Evolutionary conservation across 1,140 invertebrate species (phyloP).

Genomic region (Stegodyphus mimosarum): DNA sequence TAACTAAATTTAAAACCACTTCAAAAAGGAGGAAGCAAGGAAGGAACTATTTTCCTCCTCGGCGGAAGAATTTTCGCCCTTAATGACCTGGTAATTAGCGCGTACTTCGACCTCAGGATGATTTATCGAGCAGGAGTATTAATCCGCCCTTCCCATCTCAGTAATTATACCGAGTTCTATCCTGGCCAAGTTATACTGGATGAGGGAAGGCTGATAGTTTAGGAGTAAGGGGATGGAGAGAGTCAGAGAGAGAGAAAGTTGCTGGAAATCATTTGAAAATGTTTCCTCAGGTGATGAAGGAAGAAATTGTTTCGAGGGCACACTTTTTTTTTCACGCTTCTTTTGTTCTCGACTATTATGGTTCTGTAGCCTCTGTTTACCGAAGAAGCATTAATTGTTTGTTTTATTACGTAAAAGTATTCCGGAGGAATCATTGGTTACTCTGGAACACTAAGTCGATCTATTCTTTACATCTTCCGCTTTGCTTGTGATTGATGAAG

Average conservation of each 20-base stretch:
- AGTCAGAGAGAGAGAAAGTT: neutral
- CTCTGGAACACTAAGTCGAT: too few relatives aligned
- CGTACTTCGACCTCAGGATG: conserved; percentile 32
- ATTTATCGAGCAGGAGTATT: conserved; percentile 43
- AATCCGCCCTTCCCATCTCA: conserved; percentile 39
- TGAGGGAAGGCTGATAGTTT: too few relatives aligned
- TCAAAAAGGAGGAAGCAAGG: conserved; percentile 3
- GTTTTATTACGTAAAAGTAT: neutral
- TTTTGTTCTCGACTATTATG: neutral
- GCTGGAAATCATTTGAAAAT: conserved; percentile 32
- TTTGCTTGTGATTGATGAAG: too few relatives aligned
- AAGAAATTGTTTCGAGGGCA: neutral
- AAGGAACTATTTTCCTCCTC: conserved; percentile 30
- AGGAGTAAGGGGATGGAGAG: too few relatives aligned
- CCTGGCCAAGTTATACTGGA: too few relatives aligned
- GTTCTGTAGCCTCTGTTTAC: neutral
- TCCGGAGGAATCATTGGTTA: too few relatives aligned
- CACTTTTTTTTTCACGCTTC: neutral
- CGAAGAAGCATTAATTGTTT: neutral
- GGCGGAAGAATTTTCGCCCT: neutral
- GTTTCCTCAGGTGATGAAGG: neutral
- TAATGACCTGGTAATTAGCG: conserved; percentile 40
- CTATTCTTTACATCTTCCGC: too few relatives aligned
- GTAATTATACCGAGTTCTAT: conserved; percentile 26
- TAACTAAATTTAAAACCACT: conserved; percentile 38